Base-by-base conservation (phyloP, 92 coral and sea anemone species). In the Chrysogorgia sp. region DNA sequence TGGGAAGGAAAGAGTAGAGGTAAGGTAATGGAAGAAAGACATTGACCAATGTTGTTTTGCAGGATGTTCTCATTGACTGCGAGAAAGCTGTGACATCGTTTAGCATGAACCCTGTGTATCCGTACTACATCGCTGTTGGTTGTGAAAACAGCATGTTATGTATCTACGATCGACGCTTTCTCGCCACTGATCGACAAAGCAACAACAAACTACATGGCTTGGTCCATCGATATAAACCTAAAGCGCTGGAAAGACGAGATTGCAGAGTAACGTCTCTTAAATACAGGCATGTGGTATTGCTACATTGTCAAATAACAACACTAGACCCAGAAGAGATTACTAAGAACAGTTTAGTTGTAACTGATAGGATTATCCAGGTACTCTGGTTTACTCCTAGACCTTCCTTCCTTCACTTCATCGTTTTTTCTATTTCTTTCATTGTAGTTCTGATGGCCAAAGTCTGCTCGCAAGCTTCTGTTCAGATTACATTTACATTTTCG, bases 391-490 rank as follows among this genome's bases (percentile, higher is more conserved):
- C 10, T 23, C 1, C 63, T 15, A 23, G 1, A 23, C 29, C 2
- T 17, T 7, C 3, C 4, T 52, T 52, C 28, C 24, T 57, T 10
- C 6, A 23, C 63, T 53, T 52, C n/a, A n/a, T 52, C 34, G 17
- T 22, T 17, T 22, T 31, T 29, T 61, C 71, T 30, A 19, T 3
- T 9, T 57, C 21, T 70, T 82, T 8, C 1, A 49, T 62, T 82
- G 50, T 71, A 96, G 99, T 74, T 76, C 84, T 19, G 89, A 96
- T 52, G 98, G 99, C 25, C 82, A 93, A 28, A 93, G 91, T 57
- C 88, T 96, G 7, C 92, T 96, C 4, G 97, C 88, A 0, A 96
- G 99, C 47, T 96, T 88, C 81, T 96, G 99, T 48, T 91, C 99
- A 5, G 99, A 96, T 63, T 91, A 96, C 64, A 89, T 96, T 3